These are phyloP conservation scores for Noctilio leporinus DNA, from an alignment of 2,113 vertebrate genomes.

Conservation along the genomic window DNA sequence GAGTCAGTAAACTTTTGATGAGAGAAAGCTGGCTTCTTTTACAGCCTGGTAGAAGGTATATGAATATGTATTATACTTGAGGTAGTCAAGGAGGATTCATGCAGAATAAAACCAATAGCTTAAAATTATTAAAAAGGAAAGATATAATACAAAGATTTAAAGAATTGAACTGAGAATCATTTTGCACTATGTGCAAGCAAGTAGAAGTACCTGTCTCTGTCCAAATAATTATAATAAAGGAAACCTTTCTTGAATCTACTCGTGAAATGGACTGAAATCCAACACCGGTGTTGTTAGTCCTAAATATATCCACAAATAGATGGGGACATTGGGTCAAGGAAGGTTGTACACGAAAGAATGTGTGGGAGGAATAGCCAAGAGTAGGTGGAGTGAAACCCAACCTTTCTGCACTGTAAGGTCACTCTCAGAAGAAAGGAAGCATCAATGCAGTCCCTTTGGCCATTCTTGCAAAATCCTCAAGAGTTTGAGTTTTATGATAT, in stretches of 20 bases:
- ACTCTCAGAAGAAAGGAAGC: neutral
- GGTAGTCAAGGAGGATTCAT: neutral
- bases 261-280: conserved; percentile 7
- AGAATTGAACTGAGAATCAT: neutral
- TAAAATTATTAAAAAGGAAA: neutral
- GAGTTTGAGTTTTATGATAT: neutral
- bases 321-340: conserved; percentile 69
- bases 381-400: neutral
- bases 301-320: conserved; percentile 75
- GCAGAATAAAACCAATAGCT: neutral
- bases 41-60: neutral
- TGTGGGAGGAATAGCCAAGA: neutral
- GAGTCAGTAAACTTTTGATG: neutral
- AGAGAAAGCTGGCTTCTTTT: neutral
- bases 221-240: neutral
- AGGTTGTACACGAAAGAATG: conserved; percentile 60
- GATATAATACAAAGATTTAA: neutral
- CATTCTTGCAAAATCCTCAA: neutral
- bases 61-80: neutral
- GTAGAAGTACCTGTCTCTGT: neutral
- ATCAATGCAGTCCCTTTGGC: neutral
- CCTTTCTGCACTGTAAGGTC: neutral
- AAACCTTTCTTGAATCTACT: neutral
- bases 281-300: neutral
- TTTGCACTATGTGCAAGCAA: neutral